Base-by-base conservation (phyloP, 2,113 vertebrate genomes). In the Numenius arquata region DNA sequence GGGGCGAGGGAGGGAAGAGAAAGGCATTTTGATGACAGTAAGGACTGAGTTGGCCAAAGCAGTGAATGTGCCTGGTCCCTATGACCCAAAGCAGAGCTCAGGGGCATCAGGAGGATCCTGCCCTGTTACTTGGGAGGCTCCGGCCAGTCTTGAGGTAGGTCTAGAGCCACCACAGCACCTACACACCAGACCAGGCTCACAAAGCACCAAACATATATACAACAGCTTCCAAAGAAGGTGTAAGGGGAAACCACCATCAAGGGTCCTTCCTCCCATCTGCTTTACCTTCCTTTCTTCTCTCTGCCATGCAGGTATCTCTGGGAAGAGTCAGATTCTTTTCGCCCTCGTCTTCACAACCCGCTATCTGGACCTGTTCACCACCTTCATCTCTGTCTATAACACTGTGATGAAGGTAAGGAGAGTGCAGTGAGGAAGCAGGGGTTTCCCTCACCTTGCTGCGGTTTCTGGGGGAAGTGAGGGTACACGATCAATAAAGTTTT, bases 291-390 rank as follows among this genome's bases (percentile, higher is more conserved):
- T 66, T 82, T 95, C 63, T 27, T 84, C 38, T 87, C 52, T 27
- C 74, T 47, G 36, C 43, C 26, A 30, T 0, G 1, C 88, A 98
- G 98, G 98, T 61, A 98, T 98, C 95, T 98, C 98, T 7, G 98
- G 98, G 90, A 98, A 98, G 86, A 98, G 98, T 84, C 98, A 98
- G 96, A 95, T 98, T 61, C 98, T 98, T 41, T 98, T 98, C 0
- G 97, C 98, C 19, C 88, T 98, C 0, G 98, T 98, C 91, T 98
- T 98, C 95, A 98, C 98, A 85, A 98, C 98, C 53, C 98, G 98
- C 65, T 98, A 98, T 81, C 96, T 98, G 92, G 98, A 98, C 91
- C 97, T 98, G 82, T 98, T 98, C 93, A 98, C 97, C 5, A 98
- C 93, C 93, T 98, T 98, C 95, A 98, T 98, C 88, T 98, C 98